phyloP scores from a whole-genome alignment of 2,113 vertebrate species.

The Propithecus coquereli region DNA sequence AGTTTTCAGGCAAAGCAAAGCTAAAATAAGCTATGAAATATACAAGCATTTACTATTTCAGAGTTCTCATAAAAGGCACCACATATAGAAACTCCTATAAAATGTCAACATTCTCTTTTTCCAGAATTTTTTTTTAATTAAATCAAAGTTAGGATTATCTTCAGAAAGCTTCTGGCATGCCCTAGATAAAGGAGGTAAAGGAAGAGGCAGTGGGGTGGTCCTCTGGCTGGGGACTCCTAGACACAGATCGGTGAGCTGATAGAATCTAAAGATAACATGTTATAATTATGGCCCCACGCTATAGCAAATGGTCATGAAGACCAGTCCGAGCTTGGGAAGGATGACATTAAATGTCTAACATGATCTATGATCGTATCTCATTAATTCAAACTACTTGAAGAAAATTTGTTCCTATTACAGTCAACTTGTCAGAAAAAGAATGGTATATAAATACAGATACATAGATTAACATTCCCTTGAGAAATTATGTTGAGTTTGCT shows the following conservation, averaged over 20 bases:
- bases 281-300: not conserved
- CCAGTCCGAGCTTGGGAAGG: not conserved
- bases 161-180: not conserved
- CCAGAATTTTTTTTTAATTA: not conserved
- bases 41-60: not conserved
- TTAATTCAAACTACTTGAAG: not conserved
- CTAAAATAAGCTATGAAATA: conserved; percentile 6
- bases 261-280: not conserved
- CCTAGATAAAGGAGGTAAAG: not conserved
- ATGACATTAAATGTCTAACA: not conserved
- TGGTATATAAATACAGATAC: not conserved
- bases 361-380: not conserved
- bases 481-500: not conserved
- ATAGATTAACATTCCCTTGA: not conserved
- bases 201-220: not conserved
- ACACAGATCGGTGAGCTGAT: not conserved
- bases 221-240: not conserved
- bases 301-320: not conserved
- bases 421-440: conserved; percentile 3
- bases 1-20: conserved; percentile 11
- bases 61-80: not conserved
- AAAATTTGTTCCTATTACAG: not conserved
- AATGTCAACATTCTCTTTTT: conserved; percentile 1
- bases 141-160: not conserved
- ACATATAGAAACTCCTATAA: not conserved